Evolutionary conservation across 2,888 invertebrate genomes (phyloP).

Genomic region (Pecten maximus): DNA sequence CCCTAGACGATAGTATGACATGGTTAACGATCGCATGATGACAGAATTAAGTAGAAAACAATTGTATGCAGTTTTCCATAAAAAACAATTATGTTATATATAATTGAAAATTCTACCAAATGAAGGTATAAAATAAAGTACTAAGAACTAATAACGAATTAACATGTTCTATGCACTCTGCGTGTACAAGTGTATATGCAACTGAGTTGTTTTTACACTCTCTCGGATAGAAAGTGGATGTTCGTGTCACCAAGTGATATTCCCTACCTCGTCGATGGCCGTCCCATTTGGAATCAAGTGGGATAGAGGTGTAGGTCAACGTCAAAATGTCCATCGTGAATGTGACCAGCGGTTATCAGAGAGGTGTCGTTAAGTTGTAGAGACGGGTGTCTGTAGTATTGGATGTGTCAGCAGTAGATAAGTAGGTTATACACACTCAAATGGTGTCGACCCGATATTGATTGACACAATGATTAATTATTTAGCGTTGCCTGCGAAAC

Average conservation of each 20-base stretch:
- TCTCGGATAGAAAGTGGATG: too few species aligned
- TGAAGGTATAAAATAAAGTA: too few species aligned
- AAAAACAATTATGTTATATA: too few species aligned
- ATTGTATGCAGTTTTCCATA: too few species aligned
- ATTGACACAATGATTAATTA: background rate
- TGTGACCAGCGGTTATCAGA: background rate
- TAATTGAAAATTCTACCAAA: too few species aligned
- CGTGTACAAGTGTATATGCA: too few species aligned
- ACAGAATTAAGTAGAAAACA: background rate
- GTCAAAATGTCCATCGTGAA: background rate
- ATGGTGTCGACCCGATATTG: background rate
- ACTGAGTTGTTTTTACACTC: too few species aligned
- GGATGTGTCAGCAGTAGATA: background rate
- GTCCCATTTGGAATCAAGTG: background rate
- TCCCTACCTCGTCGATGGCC: background rate
- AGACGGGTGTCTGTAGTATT: background rate
- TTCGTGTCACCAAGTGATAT: background rate
- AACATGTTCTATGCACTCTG: too few species aligned
- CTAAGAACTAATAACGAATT: background rate
- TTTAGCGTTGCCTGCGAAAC: conserved; percentile 12
- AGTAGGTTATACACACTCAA: background rate
- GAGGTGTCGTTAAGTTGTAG: background rate
- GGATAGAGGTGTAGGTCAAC: background rate
- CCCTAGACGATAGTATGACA: background rate
- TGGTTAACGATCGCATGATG: background rate